Evolutionary conservation across 2,797 vertebrate genomes (phyloP).

Genomic region (Naso thynnoides): DNA sequence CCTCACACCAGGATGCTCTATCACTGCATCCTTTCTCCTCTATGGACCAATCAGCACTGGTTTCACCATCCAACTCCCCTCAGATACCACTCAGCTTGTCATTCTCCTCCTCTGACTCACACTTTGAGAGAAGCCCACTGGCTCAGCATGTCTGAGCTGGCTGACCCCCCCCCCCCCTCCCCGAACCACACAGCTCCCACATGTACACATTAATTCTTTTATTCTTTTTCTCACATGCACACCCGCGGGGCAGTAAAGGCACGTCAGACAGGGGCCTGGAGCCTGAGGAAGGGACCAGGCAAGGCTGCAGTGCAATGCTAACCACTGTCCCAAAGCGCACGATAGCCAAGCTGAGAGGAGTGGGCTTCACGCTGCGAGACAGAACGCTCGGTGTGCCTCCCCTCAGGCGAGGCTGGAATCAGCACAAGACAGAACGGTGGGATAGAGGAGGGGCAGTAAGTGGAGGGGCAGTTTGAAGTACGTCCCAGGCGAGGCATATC

Average conservation of each 20-base stretch:
- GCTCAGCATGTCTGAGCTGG: conserved; percentile 39
- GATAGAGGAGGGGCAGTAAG: conserved; percentile 25
- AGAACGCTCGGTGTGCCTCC: conserved; percentile 42
- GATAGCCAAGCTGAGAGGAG: conserved; percentile 42
- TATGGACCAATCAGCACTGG: conserved; percentile 68
- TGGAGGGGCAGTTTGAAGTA: conserved; percentile 58
- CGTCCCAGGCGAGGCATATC: conserved; percentile 50
- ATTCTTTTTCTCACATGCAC: conserved; percentile 27
- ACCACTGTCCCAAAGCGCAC: conserved; percentile 36
- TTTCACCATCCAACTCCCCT: conserved; percentile 49
- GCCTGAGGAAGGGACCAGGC: conserved; percentile 11
- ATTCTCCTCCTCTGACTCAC: conserved; percentile 52
- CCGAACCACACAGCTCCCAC: conserved; percentile 2
- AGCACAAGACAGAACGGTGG: conserved; percentile 49
- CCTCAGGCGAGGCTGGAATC: conserved; percentile 47
- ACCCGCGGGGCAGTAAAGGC: conserved; percentile 7
- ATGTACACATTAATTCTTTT: conserved; percentile 31
- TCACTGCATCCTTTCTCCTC: conserved; percentile 43
- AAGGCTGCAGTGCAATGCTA: conserved; percentile 17
- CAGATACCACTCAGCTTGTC: conserved; percentile 58
- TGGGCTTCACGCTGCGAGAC: conserved; percentile 53
- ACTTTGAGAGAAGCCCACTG: conserved; percentile 38
- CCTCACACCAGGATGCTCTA: conserved; percentile 28
- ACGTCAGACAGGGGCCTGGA: conserved; percentile 27
- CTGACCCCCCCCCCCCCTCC: conserved; percentile 26